Conservation (phyloP, 2,888 invertebrate species). For the Trachelus stipa region DNA sequence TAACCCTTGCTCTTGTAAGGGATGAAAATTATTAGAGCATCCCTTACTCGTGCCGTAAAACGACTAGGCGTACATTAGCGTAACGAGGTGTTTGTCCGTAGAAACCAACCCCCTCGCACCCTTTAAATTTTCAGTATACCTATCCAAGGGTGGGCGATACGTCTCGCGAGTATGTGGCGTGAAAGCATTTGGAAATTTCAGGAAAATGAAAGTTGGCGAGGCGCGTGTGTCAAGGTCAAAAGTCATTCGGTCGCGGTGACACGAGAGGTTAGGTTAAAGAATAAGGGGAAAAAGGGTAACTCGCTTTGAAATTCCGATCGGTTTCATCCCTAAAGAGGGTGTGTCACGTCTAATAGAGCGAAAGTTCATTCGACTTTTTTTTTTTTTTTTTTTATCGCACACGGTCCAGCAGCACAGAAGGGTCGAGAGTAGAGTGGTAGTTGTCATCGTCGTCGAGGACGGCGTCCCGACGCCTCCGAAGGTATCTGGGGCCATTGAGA, state of each 20-base stretch:
- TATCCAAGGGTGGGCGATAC: no score
- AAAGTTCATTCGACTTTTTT: conserved; percentile 18
- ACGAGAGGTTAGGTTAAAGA: no score
- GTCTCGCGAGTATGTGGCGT: no score
- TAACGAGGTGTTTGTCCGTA: background rate
- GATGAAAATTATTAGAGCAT: background rate
- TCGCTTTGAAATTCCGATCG: background rate
- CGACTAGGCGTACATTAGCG: background rate
- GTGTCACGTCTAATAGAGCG: conserved; percentile 18
- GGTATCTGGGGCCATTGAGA: no score
- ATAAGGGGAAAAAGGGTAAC: background rate
- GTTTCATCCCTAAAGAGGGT: conserved; percentile 6
- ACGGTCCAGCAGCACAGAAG: no score
- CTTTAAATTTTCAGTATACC: background rate
- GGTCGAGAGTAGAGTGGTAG: background rate
- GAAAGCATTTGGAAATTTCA: no score
- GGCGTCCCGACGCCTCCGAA: no score
- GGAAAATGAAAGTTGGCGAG: no score
- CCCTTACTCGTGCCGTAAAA: background rate
- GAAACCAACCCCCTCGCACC: background rate
- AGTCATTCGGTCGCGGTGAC: no score
- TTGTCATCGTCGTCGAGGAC: conserved; percentile 33
- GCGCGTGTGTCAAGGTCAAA: no score
- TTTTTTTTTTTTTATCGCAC: conserved; percentile 20
- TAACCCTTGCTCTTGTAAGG: background rate